These are phyloP conservation scores for Maconellicoccus hirsutus DNA, from an alignment of 1,140 invertebrate genomes.

Conservation along the genomic window DNA sequence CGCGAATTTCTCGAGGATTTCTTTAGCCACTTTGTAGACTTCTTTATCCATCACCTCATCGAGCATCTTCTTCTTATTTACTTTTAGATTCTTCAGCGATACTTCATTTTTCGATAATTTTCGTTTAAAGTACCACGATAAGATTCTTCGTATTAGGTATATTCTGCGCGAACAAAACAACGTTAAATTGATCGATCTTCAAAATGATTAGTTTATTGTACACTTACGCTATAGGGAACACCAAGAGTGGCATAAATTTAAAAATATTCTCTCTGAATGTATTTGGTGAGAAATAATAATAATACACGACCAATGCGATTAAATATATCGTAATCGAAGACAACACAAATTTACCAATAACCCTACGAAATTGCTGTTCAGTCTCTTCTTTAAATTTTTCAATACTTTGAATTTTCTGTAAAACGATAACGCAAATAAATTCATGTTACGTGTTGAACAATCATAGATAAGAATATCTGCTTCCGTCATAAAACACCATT, in stretches of 20 bases:
- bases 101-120: slow-evolving; percentile 68
- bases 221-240: slow-evolving; percentile 13
- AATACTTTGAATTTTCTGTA: slow-evolving; percentile 13
- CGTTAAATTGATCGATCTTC: too few species aligned
- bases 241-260: neutral
- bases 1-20: slow-evolving; percentile 81
- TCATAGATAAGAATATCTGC: neutral
- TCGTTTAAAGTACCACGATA: slow-evolving; percentile 67
- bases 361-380: neutral
- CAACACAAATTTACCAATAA: neutral
- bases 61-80: slow-evolving; percentile 76
- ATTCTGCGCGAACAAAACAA: too few species aligned
- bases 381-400: slow-evolving; percentile 16
- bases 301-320: neutral
- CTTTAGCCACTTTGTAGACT: slow-evolving; percentile 91
- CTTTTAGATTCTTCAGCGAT: slow-evolving; percentile 56
- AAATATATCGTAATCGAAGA: neutral
- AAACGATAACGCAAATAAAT: too few species aligned
- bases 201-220: too few species aligned
- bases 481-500: neutral
- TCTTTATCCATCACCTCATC: slow-evolving; percentile 95
- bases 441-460: too few species aligned
- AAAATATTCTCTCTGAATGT: neutral
- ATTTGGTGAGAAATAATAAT: slow-evolving; percentile 8
- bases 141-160: neutral